A percentile compares a stretch with the other conserved stretches of the same genome.
Conservation (phyloP, 2,113 vertebrate species). For the Tursiops truncatus region DNA sequence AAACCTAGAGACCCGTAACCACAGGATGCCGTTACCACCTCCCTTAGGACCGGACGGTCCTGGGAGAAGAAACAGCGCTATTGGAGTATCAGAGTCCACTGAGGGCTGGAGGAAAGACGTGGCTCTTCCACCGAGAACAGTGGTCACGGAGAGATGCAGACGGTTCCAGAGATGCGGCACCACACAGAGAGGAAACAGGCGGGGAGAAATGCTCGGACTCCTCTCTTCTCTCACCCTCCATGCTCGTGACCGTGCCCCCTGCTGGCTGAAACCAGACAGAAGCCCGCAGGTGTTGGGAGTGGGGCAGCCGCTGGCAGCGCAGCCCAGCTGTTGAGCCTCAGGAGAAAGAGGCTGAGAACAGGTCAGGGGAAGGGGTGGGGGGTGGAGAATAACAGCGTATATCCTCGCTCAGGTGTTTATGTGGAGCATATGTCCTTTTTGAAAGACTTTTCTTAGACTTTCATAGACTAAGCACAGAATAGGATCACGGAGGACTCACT, state of each 20-base stretch:
- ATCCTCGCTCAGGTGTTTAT: neutral
- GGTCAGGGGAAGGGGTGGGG: accelerated
- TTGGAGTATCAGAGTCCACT: neutral
- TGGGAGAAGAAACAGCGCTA: too few relatives aligned
- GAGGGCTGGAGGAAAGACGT: neutral
- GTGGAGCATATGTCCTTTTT: neutral
- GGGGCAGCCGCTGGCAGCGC: neutral
- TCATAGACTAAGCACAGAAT: neutral
- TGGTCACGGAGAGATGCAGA: neutral
- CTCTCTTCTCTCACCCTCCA: neutral
- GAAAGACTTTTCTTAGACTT: neutral
- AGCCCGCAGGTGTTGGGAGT: neutral
- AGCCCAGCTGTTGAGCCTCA: neutral
- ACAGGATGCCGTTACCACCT: neutral
- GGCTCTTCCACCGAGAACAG: neutral
- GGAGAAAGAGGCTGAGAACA: neutral
- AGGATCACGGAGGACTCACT: neutral
- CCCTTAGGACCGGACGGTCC: accelerated
- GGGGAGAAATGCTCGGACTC: neutral
- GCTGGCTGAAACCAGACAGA: neutral
- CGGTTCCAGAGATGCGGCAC: neutral
- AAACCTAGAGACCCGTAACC: neutral
- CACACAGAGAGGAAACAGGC: neutral
- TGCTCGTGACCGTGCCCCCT: neutral
- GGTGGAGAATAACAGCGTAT: neutral